Base-by-base conservation (phyloP, 2,797 vertebrate genomes). In the Sebastes trivittatus region DNA sequence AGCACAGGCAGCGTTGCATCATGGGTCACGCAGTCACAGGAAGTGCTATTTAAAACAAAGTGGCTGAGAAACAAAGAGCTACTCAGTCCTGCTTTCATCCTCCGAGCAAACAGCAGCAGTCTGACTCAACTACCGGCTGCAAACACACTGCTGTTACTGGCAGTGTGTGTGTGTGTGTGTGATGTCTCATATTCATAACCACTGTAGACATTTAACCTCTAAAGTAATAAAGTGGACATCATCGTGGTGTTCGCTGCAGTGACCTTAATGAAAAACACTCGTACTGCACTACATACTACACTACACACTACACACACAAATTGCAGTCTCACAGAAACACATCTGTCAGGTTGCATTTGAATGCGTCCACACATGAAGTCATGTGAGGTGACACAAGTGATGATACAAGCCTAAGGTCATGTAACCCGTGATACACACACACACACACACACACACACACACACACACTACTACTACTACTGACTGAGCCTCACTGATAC, bases 1-100 rank as follows among this genome's bases (percentile, higher is more conserved):
- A 36, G 38, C 62, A 1, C 58, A 25, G 9, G 38, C 79, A 76
- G 65, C 32, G 9, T 70, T 87, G 84, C 82, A 85, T 89, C 79
- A 80, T 81, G 87, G 83, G 82, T 71, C 65, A 34, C 29, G 2
- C 55, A 59, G 61, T 75, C 62, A 76, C 80, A 90, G 85, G 88
- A 92, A 90, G 86, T 77, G 80, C 75, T 87, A 72, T 89, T 87
- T 89, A 66, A 90, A 86, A 79, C 65, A 42, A 58, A 4, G 27
- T 2, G 34, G 63, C 36, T 7, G n/a, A 86, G 75, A 74, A 81
- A 90, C 83, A 89, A 88, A 92, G 78, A 73, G 71, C 9, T 13
- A 20, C 10, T 82, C 36, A 73, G 85, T 46, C 11, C 68, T 2
- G 75, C 80, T 87, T 76, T 77, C 23, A 84, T 78, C 52, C 46